Evolutionary conservation across 2,888 invertebrate species (phyloP), one percentile per base, ranked within the genome.

Genomic region (Ophraella communa): DNA sequence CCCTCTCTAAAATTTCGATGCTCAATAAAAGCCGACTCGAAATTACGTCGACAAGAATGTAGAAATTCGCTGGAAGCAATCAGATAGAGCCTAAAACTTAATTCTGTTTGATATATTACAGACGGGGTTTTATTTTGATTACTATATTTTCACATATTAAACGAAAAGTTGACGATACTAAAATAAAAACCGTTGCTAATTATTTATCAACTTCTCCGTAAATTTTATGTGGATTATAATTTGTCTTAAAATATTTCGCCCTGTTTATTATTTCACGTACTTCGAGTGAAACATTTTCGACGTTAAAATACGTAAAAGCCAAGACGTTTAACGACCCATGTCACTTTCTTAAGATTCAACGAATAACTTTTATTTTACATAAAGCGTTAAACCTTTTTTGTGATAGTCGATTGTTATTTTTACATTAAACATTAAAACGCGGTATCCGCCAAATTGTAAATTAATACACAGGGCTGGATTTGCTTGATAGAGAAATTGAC

Each of bases 81-180:
- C 10, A 53, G 23, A 44, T 30, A 23, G 44, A 45, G 61, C 27
- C 53, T 30, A 45, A 54, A 53, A n/a, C 39, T 59, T 52, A 52
- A 61, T 61, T 61, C 61, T 17, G 45, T 42, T 45, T 61, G 61
- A 61, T 54, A 44, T 61, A 61, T 54, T 33, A 23, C 33, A 8
- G 5, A 47, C n/a, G 45, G 49, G 45, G 44, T 44, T 24, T 33
- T 30, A 54, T 30, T 44, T 53, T 54, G 61, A 53, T 61, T 45
- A 7, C 18, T 14, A 14, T 45, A 35, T 42, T 39, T 11, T 51
- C 18, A 59, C 5, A 45, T 45, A 20, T 45, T 45, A 7, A n/a
- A n/a, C n/a, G n/a, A n/a, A n/a, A n/a, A n/a, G n/a, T n/a, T n/a
- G n/a, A n/a, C n/a, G n/a, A n/a, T n/a, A n/a, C n/a, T n/a, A n/a